Evolutionary conservation across 2,797 vertebrate species (phyloP).

Genomic region (Gambelia wislizenii): DNA sequence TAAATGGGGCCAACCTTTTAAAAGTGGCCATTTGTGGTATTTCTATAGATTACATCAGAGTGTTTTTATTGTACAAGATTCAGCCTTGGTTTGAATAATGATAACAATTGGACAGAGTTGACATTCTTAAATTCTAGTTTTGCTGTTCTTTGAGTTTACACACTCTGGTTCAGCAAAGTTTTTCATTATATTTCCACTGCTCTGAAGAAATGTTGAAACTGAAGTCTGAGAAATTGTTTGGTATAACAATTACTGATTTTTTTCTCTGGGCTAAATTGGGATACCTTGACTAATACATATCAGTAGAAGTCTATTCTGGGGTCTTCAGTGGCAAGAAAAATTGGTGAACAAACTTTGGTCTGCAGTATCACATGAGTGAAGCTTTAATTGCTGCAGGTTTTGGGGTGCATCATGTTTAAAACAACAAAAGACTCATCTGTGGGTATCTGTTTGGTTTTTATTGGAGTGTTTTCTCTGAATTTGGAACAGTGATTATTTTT

Average conservation of each 20-base stretch:
- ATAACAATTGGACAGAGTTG: not conserved
- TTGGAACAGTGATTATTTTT: slow-evolving; percentile 14
- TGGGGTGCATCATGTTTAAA: slow-evolving; percentile 31
- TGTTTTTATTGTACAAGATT: slow-evolving; percentile 12
- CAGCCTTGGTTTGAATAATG: slow-evolving; percentile 2
- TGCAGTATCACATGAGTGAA: not conserved
- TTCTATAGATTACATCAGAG: slow-evolving; percentile 11
- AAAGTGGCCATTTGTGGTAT: slow-evolving; percentile 12
- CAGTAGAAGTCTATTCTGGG: not conserved
- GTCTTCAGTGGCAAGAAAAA: slow-evolving; percentile 6
- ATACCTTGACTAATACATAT: not conserved
- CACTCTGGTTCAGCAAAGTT: slow-evolving; percentile 14
- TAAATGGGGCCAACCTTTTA: slow-evolving; percentile 5
- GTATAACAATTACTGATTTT: not conserved
- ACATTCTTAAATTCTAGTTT: not conserved
- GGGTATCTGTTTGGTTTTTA: slow-evolving; percentile 27
- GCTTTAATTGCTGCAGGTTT: slow-evolving; percentile 12
- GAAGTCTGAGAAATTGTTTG: not conserved
- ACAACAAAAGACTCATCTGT: slow-evolving; percentile 10
- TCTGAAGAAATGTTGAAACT: slow-evolving; percentile 15
- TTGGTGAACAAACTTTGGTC: not conserved
- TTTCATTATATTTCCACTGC: not conserved
- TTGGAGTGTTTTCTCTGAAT: slow-evolving; percentile 27
- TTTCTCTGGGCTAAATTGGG: not conserved
- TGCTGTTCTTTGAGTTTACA: not conserved